phyloP scores from a whole-genome alignment of 2,888 invertebrate species.

The Yponomeuta plumbellus region DNA sequence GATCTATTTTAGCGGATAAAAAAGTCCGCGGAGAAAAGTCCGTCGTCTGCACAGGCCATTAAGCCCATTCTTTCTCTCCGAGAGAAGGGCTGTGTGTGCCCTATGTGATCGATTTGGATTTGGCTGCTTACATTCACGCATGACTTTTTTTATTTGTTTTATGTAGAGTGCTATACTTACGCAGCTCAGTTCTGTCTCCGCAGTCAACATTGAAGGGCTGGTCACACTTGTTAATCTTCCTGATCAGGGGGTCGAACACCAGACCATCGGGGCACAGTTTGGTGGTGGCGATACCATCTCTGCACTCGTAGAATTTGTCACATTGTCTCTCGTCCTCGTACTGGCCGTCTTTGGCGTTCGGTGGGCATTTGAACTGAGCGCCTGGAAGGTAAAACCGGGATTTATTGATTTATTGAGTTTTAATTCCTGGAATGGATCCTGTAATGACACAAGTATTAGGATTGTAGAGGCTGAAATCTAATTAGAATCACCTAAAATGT shows the following conservation, averaged over 20 bases:
- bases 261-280: constrained; percentile 92
- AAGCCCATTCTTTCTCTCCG: too few species aligned
- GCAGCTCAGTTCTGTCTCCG: constrained; percentile 89
- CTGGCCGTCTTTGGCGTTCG: constrained; percentile 85
- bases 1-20: too few species aligned
- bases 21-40: too few species aligned
- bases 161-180: constrained; percentile 78
- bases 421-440: not conserved
- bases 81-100: too few species aligned
- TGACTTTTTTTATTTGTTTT: too few species aligned
- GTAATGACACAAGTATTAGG: too few species aligned
- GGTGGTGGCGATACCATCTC: constrained; percentile 81
- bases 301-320: constrained; percentile 90
- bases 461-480: too few species aligned
- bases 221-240: constrained; percentile 93
- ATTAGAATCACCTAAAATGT: not conserved
- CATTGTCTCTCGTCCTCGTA: constrained; percentile 88
- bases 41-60: too few species aligned
- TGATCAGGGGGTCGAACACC: constrained; percentile 89
- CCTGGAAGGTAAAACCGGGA: constrained; percentile 45
- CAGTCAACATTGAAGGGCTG: constrained; percentile 95
- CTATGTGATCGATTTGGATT: too few species aligned
- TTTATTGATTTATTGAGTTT: not conserved
- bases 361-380: constrained; percentile 82
- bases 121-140: too few species aligned